A percentile compares a stretch with the other conserved stretches of the same genome.
Conservation (phyloP, 2,888 invertebrate genomes). For the Cremastobaeus sp. region DNA sequence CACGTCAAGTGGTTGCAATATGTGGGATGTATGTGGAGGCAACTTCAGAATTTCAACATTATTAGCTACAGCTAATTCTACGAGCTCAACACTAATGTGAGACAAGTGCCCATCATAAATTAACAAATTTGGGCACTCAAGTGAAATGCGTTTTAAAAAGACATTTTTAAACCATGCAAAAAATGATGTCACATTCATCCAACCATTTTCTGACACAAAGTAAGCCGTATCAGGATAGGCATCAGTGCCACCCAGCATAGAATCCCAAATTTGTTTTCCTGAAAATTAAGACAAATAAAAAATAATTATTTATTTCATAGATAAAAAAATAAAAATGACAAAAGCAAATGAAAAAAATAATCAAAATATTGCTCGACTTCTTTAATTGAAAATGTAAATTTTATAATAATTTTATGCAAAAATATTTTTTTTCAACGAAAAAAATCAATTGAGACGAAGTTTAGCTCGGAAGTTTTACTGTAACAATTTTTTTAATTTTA, state of each 20-base stretch:
- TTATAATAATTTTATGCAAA: too few relatives aligned
- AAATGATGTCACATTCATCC: slow-evolving; percentile 4
- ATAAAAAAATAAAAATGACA: too few relatives aligned
- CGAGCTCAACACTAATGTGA: slow-evolving; percentile 22
- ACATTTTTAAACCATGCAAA: slow-evolving; percentile 1
- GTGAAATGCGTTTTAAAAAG: slow-evolving; percentile 5
- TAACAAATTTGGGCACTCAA: slow-evolving; percentile 17
- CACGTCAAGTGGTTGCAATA: slow-evolving; percentile 34
- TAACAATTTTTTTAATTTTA: too few relatives aligned
- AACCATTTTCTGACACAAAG: slow-evolving; percentile 6
- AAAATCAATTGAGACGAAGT: too few relatives aligned
- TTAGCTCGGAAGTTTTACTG: too few relatives aligned
- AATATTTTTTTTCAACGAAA: too few relatives aligned
- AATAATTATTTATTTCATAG: too few relatives aligned
- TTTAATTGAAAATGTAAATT: too few relatives aligned
- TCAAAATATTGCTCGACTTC: too few relatives aligned
- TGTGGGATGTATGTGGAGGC: slow-evolving; percentile 41
- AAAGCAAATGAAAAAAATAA: too few relatives aligned
- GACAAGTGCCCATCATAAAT: slow-evolving; percentile 35
- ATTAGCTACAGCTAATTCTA: slow-evolving; percentile 5
- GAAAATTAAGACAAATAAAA: not conserved
- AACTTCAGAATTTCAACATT: slow-evolving; percentile 29
- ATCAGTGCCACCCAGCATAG: not conserved
- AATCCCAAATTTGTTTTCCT: slow-evolving; percentile 17
- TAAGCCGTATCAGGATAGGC: slow-evolving; percentile 5